Base-by-base conservation (phyloP, 2,888 invertebrate species). In the Schizaphis graminum region DNA sequence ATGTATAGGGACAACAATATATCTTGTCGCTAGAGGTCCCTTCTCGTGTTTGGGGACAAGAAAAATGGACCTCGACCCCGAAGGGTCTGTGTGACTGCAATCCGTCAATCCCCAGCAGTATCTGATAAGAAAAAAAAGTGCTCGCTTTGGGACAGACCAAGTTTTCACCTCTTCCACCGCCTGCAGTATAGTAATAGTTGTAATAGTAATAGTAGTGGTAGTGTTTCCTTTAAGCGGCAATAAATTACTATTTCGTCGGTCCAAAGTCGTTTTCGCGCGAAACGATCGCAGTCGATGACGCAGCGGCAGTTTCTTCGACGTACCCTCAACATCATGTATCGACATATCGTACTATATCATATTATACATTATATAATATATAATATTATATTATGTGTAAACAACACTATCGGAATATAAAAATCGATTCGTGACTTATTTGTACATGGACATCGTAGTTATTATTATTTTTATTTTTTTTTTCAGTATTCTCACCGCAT, bases 401-500 rank as follows among this genome's bases (percentile, higher is more conserved):
- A 85, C 11, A 24, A 44, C 26, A 47, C 26, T n/a, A 89, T 61
- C 89, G 57, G 26, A 47, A 28, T 57, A 47, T 24, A 87, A 67
- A 87, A 92, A 89, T 89, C 53, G 53, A 56, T 89, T 88, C 49
- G 49, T 61, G 87, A 87, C 92, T 92, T 92, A 92, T 61, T 49
- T 41, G 47, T 87, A 28, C 4, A 86, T 87, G 28, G 16, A 21
- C n/a, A 21, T 21, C 16, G 77, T 77, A 21, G n/a, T 77, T 77
- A 35, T 26, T 53, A 91, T 28, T 86, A 61, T 47, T 86, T 77
- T 90, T 92, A 49, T 85, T 96, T 96, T 95, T 97, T n/a, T 53
- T 93, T 77, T 7, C 89, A 98, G 98, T 98, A 96, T 98, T 98
- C 97, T 97, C 98, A 96, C 98, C 98, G 95, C 98, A 98, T 96